These are phyloP conservation scores for Ondatra zibethicus DNA, from an alignment of 2,113 vertebrate species.

Conservation along the genomic window DNA sequence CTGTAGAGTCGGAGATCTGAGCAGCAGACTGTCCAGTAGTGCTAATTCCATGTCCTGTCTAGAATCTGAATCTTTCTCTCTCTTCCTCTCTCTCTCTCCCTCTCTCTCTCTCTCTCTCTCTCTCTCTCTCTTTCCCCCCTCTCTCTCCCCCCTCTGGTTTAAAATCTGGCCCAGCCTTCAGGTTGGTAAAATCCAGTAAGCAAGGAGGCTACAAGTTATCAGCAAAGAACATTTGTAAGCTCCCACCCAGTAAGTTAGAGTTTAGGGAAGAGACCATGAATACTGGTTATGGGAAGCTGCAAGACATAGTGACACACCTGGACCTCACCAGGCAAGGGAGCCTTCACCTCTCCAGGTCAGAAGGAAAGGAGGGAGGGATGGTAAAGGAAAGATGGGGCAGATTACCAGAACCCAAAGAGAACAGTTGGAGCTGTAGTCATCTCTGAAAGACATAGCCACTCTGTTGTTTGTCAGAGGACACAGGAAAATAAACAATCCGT, in stretches of 20 bases:
- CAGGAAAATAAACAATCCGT: background rate
- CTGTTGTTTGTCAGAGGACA: background rate
- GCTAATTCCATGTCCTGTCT: background rate
- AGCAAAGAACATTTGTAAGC: background rate
- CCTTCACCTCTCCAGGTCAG: background rate
- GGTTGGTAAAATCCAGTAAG: background rate
- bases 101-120: background rate
- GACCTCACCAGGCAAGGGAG: background rate
- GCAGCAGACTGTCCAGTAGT: background rate
- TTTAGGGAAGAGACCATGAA: background rate
- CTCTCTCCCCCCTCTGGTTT: background rate
- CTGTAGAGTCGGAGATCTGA: background rate
- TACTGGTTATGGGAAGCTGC: background rate
- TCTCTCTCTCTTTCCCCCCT: no score
- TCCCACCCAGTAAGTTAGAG: background rate
- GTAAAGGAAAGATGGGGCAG: background rate
- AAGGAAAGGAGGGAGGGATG: background rate
- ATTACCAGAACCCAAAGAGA: background rate
- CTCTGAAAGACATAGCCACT: background rate
- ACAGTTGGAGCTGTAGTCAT: background rate
- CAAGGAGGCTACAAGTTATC: background rate
- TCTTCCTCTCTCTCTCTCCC: background rate
- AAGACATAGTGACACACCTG: background rate
- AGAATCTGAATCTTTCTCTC: background rate
- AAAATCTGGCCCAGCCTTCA: background rate